phyloP scores from a whole-genome alignment of 2,113 vertebrate species.

The Labeo catla region DNA sequence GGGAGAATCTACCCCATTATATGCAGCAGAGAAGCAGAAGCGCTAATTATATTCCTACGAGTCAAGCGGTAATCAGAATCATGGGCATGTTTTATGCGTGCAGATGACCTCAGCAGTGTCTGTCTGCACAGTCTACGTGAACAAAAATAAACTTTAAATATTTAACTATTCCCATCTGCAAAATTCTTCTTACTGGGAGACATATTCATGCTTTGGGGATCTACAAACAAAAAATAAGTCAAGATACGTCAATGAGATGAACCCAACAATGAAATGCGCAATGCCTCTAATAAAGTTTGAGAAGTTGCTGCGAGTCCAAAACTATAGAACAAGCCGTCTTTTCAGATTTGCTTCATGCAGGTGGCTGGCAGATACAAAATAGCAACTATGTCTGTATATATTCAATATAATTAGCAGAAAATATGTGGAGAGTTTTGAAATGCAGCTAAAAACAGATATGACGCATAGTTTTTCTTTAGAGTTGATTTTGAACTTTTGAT shows the following conservation, averaged over 20 bases:
- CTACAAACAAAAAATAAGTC: not conserved
- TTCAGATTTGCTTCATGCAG: slow-evolving; percentile 20
- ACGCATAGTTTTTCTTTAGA: not conserved
- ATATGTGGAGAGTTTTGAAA: not conserved
- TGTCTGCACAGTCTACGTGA: not conserved
- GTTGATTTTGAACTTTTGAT: not conserved
- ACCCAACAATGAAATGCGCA: not conserved
- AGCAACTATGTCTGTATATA: too few relatives aligned
- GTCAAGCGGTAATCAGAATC: not conserved
- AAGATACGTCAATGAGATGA: slow-evolving; percentile 19
- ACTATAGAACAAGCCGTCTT: not conserved
- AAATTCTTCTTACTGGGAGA: not conserved
- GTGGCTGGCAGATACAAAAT: not conserved
- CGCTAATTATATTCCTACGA: slow-evolving; percentile 8
- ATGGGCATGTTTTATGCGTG: slow-evolving; percentile 6
- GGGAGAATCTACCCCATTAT: slow-evolving; percentile 8
- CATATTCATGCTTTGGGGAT: not conserved
- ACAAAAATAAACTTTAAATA: slow-evolving; percentile 5
- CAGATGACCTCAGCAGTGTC: slow-evolving; percentile 9
- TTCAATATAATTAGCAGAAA: not conserved
- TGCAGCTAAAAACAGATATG: not conserved
- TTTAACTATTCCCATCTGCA: not conserved
- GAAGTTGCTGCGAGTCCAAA: not conserved
- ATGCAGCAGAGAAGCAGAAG: slow-evolving; percentile 12
- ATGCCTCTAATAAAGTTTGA: not conserved